These are phyloP conservation scores for Notodonta dromedarius DNA, from an alignment of 2,888 invertebrate species.

Conservation along the genomic window DNA sequence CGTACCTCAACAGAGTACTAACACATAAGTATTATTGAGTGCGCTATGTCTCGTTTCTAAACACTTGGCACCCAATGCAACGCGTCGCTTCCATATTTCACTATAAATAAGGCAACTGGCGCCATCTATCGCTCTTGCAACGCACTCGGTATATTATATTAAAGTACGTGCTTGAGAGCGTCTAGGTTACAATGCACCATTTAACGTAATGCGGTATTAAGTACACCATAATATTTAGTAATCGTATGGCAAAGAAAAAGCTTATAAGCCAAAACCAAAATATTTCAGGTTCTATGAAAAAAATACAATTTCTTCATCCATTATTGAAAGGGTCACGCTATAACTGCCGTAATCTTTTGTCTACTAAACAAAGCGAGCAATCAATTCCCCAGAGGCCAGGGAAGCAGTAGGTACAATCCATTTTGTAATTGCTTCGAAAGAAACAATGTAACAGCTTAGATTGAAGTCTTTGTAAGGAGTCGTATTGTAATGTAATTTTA, in stretches of 20 bases:
- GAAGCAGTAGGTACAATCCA: not conserved
- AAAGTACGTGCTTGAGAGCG: not conserved
- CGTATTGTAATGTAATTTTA: not conserved
- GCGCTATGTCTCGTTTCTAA: not conserved
- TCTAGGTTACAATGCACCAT: not conserved
- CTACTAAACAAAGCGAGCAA: not conserved
- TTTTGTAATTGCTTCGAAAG: not conserved
- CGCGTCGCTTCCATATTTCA: not conserved
- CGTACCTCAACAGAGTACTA: too few species aligned
- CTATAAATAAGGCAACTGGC: not conserved
- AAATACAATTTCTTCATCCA: not conserved
- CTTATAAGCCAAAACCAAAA: too few species aligned
- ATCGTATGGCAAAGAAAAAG: too few species aligned
- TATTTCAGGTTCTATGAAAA: not conserved
- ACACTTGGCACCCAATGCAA: not conserved
- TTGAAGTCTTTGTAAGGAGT: not conserved
- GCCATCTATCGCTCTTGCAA: not conserved
- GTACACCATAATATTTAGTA: too few species aligned
- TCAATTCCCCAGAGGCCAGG: not conserved
- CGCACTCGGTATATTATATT: not conserved
- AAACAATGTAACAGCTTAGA: not conserved
- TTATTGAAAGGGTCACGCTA: not conserved
- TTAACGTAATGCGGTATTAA: too few species aligned
- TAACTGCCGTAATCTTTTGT: not conserved
- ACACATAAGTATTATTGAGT: not conserved